Evolutionary conservation across 2,888 invertebrate species (phyloP), one percentile per base, ranked within the genome.

Genomic region (Drosophila ezoana): DNA sequence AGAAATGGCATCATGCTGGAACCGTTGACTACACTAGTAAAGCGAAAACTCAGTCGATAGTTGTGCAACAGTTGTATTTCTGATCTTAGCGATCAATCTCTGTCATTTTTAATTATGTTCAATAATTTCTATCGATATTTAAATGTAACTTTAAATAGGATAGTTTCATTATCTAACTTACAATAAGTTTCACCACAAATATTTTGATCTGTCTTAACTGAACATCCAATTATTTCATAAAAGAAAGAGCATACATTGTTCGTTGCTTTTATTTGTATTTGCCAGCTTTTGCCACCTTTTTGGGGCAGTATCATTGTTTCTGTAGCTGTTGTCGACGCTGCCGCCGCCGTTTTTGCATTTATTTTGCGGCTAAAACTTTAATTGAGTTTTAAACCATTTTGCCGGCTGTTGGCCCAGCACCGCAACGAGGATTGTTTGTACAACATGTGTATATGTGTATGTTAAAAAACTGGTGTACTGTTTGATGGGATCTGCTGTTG

Each of bases 311-410:
- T 72, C 68, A 62, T 69, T 72, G 74, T 72, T 70, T 69, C 68
- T 70, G 79, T 67, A 67, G 67, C 69, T 67, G 69, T 69, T 76
- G 74, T 81, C 69, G 81, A 71, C 76, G 70, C 51, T 47, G 57
- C 52, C 43, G 54, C 53, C 64, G 48, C 70, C 48, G 76, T 72
- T 89, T 87, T 89, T 84, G 77, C 84, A 86, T 86, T 89, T 87
- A 86, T 86, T 86, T 89, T 86, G 85, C 84, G 85, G 85, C 89
- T 81, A 86, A 89, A 86, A 86, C 85, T 86, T 86, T 86, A 86
- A 86, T 86, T 86, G 85, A 89, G 85, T 86, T 86, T 86, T 81
- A 89, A 86, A 89, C 89, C 85, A 81, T 89, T 85, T 87, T 86
- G 72, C 63, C 62, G 75, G 68, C 43, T 54, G 43, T 76, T 53